Evolutionary conservation across 30 jellyfish, hydroid and myxozoan genomes (phyloP), one percentile per base, ranked within the genome.

Genomic region (Rhopilema esculentum): DNA sequence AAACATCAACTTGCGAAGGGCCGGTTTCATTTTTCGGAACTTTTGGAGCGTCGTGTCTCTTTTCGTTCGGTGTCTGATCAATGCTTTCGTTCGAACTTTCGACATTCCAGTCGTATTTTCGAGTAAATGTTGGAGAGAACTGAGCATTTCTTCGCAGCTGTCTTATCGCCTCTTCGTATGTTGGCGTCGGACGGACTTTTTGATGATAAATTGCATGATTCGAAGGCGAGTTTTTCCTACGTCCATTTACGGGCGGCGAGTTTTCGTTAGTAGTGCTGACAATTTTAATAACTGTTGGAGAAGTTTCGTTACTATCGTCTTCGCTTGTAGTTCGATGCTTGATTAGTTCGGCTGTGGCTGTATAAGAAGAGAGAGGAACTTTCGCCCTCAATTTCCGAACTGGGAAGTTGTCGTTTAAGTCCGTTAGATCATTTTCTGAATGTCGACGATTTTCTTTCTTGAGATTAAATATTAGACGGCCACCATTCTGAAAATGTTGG

Each of bases 271-370:
- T 24, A 16, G 24, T 17, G 40, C 91, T 79, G 50, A 79, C 79
- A 69, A 88, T 29, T 62, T 63, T 33, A 57, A 88, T 76, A 52
- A 91, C 88, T 0, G 89, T 61, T 0, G 89, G 33, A 8, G 92
- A 48, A 9, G 78, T 52, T 9, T 78, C 84, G 67, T 49, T 61
- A 1, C 21, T 16, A 50, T 53, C 88, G 21, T 49, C 77, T 32
- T 84, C 71, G 40, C 89, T 88, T 69, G 77, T 75, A 8, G 71
- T 29, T 6, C 53, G 73, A 72, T 96, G 99, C 69, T 84, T 90
- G 66, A 96, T 96, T 1, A 96, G 97, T 80, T 96, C 99, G 1
- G 99, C 98, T 31, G 97, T 96, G 27, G 98, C 83, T 19, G 99
- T 96, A 53, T 49, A 87, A 49, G 97, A 85, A 20, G 91, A 84